Percentiles rank a stretch among this genome's conserved stretches.
These are phyloP conservation scores for Isichthys henryi DNA, from an alignment of 2,113 vertebrate genomes.

Conservation along the genomic window DNA sequence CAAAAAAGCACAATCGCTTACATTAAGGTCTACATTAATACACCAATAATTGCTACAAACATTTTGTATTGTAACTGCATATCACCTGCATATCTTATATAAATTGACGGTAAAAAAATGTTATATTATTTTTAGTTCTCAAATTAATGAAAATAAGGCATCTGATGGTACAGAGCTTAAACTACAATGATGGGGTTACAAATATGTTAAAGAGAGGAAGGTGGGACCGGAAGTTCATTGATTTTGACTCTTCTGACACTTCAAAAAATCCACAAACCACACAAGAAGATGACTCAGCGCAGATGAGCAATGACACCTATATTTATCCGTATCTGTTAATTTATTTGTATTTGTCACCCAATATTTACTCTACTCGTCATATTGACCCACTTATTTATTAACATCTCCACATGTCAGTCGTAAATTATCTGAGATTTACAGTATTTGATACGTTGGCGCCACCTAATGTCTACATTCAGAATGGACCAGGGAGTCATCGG, in stretches of 20 bases:
- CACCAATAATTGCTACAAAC: not conserved
- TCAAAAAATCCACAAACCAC: not conserved
- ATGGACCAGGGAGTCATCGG: not conserved
- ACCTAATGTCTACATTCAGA: not conserved
- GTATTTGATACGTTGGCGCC: not conserved
- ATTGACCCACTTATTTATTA: not conserved
- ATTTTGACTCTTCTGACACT: not conserved
- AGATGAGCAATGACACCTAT: not conserved
- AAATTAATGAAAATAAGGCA: not conserved
- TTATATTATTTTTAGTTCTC: not conserved
- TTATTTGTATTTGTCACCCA: not conserved
- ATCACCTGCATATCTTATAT: not conserved
- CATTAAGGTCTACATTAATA: not conserved
- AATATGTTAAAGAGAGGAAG: not conserved
- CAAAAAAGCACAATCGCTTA: not conserved
- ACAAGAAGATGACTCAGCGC: not conserved
- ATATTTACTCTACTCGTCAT: not conserved
- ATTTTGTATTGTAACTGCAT: not conserved
- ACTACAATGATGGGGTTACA: not conserved
- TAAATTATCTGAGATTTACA: not conserved
- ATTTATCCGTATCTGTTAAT: not conserved
- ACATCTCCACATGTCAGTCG: not conserved
- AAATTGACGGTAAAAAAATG: not conserved
- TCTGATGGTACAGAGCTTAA: not conserved
- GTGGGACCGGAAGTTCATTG: not conserved